Conservation (phyloP, 2,113 vertebrate genomes). For the Theristicus caerulescens region DNA sequence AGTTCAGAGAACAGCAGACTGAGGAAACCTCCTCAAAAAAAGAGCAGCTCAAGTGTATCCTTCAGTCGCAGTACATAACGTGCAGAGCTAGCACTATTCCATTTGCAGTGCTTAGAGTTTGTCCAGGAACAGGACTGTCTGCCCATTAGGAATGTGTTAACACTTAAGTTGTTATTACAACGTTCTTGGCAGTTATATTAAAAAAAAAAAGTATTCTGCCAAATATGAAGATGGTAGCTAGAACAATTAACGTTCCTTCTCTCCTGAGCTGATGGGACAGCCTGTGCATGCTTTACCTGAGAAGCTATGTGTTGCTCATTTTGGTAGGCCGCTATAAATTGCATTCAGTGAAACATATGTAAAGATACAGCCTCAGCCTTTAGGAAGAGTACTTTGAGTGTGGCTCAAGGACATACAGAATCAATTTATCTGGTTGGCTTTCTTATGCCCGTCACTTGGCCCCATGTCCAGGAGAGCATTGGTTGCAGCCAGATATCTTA, state of each 20-base stretch:
- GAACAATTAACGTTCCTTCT: not conserved
- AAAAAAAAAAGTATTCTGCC: not conserved
- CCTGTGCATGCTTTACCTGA: not conserved
- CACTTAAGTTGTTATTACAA: not conserved
- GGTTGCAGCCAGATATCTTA: not conserved
- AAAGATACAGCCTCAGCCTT: not conserved
- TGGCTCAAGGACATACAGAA: not conserved
- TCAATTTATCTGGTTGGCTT: not conserved
- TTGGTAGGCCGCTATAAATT: not conserved
- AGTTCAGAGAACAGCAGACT: not conserved
- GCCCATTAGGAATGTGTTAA: not conserved
- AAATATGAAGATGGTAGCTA: not conserved
- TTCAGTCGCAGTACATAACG: not conserved
- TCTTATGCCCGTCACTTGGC: not conserved
- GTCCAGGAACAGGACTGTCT: not conserved
- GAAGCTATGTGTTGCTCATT: not conserved
- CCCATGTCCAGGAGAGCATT: not conserved
- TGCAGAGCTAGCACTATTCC: not conserved
- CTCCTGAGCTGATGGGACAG: not conserved
- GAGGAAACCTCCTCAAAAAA: not conserved
- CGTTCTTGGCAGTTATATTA: not conserved
- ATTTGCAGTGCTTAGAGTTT: not conserved
- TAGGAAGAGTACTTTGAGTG: not conserved
- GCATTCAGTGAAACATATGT: not conserved
- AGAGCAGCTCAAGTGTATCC: not conserved